A percentile compares a stretch with the other conserved stretches of the same genome.
Evolutionary conservation across 2,797 vertebrate genomes (phyloP).

Genomic region (Falco berigora): DNA sequence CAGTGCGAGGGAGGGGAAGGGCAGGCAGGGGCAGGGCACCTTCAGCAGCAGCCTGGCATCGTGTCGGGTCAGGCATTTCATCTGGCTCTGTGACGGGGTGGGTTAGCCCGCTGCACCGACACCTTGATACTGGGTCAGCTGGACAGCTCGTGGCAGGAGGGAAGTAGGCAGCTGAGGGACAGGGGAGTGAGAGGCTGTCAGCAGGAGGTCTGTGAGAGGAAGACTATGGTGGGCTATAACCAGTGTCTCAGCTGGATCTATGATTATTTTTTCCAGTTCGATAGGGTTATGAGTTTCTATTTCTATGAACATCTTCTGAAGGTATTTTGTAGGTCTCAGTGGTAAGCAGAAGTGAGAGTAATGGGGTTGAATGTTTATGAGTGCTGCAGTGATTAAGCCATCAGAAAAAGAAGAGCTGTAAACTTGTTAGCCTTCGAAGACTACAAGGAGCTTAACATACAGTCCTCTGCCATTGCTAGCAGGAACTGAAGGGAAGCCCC

Average conservation of each 20-base stretch:
- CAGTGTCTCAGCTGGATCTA: neutral
- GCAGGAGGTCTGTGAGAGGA: neutral
- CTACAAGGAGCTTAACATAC: neutral
- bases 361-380: neutral
- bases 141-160: neutral
- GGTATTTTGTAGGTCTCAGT: neutral
- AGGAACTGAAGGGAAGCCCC: neutral
- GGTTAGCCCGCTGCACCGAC: accelerated
- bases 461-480: neutral
- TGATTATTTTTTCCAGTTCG: neutral
- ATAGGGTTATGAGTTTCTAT: neutral
- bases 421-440: neutral
- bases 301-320: neutral
- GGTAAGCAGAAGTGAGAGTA: neutral
- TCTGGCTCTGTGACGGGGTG: neutral
- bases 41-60: accelerated
- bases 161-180: neutral
- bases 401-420: neutral
- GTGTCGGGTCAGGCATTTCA: neutral
- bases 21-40: neutral
- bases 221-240: neutral
- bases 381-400: neutral
- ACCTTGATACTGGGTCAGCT: neutral
- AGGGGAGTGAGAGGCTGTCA: neutral
- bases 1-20: neutral